Evolutionary conservation across 2,888 invertebrate species (phyloP), one percentile per base, ranked within the genome.

Genomic region (Apodemia hepburni): DNA sequence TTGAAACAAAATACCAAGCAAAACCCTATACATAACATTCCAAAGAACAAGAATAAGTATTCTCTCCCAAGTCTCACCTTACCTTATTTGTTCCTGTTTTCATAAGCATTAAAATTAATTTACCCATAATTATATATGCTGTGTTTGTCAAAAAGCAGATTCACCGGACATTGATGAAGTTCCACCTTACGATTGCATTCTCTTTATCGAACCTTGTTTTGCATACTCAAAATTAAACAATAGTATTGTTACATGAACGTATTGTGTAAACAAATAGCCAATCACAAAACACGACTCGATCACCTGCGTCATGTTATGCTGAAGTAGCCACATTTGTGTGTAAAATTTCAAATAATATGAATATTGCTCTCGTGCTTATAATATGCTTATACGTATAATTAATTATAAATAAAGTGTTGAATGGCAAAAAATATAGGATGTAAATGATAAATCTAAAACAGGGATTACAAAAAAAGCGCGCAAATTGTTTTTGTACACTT

Each of bases 91-190:
- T 1, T 54, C 7, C 54, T 15, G 5, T 22, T 45, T 45, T 2
- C 45, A 27, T 27, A 6, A 27, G 15, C 54, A 54, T 22, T 27
- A 22, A 15, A 54, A 27, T 54, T 7, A 6, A 27, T 9, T 7
- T 54, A 54, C 15, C 15, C 54, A 12, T 54, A 22, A 15, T 54
- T 15, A 22, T 27, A 15, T 27, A 54, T 47, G 35, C 17, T 27
- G 54, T 54, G 63, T 61, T 75, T 54, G 27, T 54, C 27, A 54
- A 27, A 54, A 54, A 54, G 54, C 54, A 54, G 80, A 82, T 81
- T 71, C 81, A 81, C 81, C 85, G 85, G 85, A 85, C 86, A 85
- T 85, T 77, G 76, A 74, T 73, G 71, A 75, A 78, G 80, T 80
- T 81, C 79, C 79, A 76, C 69, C 73, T 65, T 61, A 64, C 61